These are phyloP conservation scores for Cyphomyrmex costatus DNA, from an alignment of 1,140 invertebrate species.

Conservation along the genomic window DNA sequence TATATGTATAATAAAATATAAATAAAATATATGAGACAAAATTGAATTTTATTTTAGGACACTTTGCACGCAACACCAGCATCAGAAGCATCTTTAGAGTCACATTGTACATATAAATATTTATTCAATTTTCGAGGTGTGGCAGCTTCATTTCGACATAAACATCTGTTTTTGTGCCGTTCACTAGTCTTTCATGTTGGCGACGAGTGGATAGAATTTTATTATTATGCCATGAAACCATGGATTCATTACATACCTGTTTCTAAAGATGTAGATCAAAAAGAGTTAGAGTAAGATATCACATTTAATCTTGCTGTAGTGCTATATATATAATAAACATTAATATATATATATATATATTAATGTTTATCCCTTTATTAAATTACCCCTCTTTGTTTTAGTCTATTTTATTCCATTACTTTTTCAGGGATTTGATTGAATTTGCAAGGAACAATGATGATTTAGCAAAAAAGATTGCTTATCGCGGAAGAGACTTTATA, in stretches of 20 bases:
- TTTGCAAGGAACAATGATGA: constrained; percentile 94
- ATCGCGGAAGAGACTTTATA: constrained; percentile 93
- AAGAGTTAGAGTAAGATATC: constrained; percentile 88
- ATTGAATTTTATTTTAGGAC: constrained; percentile 88
- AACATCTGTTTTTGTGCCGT: constrained; percentile 97
- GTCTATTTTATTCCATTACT: constrained; percentile 37
- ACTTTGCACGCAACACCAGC: constrained; percentile 95
- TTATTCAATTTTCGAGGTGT: constrained; percentile 98
- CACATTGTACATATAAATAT: constrained; percentile 98
- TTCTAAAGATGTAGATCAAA: constrained; percentile 89
- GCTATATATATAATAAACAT: no score
- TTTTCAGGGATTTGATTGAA: constrained; percentile 89
- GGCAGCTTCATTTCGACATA: constrained; percentile 98
- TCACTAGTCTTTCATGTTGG: constrained; percentile 99
- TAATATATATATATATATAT: no score
- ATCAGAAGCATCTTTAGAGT: constrained; percentile 95
- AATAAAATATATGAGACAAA: constrained; percentile 35
- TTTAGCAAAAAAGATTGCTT: constrained; percentile 93
- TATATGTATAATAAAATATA: not conserved
- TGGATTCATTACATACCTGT: constrained; percentile 99
- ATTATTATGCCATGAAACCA: constrained; percentile 96
- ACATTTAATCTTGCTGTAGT: constrained; percentile 18
- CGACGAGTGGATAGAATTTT: constrained; percentile 98
- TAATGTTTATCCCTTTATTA: constrained; percentile 20
- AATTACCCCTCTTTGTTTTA: not conserved